Evolutionary conservation across 23 tunicate genomes (phyloP).

Genomic region (Halocynthia aurantium): DNA sequence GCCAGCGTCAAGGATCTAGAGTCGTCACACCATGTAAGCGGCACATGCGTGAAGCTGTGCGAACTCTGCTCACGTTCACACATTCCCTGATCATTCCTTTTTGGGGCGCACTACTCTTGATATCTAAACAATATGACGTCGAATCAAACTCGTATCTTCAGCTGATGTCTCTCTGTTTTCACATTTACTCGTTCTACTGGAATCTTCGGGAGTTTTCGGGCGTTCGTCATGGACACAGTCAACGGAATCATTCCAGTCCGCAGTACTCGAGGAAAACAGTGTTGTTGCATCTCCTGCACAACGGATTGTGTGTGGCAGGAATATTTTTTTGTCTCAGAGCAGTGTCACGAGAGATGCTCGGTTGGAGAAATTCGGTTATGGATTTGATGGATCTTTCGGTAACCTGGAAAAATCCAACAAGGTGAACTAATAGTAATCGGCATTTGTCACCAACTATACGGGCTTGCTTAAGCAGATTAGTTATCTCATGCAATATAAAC

Average conservation of each 20-base stretch:
- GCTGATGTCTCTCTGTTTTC: constrained; percentile 47
- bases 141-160: constrained; percentile 66
- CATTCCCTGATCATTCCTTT: constrained; percentile 30
- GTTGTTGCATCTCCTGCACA: constrained; percentile 24
- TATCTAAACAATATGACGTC: constrained; percentile 29
- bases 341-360: constrained; percentile 51
- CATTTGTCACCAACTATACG: no score
- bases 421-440: background rate
- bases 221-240: background rate
- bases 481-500: no score
- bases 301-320: constrained; percentile 19
- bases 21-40: constrained; percentile 34
- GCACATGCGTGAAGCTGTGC: constrained; percentile 34
- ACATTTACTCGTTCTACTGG: constrained; percentile 53
- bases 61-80: constrained; percentile 38
- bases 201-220: constrained; percentile 31
- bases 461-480: no score
- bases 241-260: constrained; percentile 3
- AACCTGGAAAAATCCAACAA: constrained; percentile 25
- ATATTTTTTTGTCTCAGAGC: constrained; percentile 40
- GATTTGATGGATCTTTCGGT: constrained; percentile 40
- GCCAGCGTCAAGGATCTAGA: constrained; percentile 19
- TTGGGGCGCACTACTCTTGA: constrained; percentile 39
- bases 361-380: constrained; percentile 69
- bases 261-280: constrained; percentile 7